Conservation (phyloP, 2,113 vertebrate genomes). For the Cyanoramphus novaezelandiae region DNA sequence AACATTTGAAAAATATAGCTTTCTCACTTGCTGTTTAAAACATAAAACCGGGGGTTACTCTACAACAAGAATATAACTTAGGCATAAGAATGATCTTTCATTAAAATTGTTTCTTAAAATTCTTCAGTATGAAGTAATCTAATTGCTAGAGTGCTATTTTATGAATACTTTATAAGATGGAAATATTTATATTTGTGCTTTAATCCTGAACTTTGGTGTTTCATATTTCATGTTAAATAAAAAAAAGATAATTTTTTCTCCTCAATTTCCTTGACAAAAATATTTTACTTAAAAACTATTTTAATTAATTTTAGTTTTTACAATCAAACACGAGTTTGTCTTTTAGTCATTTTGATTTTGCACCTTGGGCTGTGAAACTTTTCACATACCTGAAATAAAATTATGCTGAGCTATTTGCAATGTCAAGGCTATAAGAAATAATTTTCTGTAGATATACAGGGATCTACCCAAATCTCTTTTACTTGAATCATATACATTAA, state of each 20-base stretch:
- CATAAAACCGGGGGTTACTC: background rate
- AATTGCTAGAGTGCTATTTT: background rate
- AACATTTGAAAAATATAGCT: background rate
- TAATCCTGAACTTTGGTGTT: background rate
- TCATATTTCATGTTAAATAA: background rate
- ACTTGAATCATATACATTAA: background rate
- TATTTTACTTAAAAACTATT: background rate
- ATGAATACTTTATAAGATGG: background rate
- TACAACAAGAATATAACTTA: background rate
- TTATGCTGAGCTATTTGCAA: background rate
- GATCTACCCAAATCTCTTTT: background rate
- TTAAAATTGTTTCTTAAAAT: background rate
- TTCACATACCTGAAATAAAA: background rate
- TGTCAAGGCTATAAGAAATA: background rate
- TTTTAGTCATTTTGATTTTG: background rate
- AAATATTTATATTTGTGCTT: background rate
- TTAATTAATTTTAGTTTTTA: background rate
- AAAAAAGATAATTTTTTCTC: background rate
- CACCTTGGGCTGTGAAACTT: background rate
- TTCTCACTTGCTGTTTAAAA: background rate
- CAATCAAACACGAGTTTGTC: background rate
- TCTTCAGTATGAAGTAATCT: background rate
- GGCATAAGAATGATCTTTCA: background rate
- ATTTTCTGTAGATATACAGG: background rate
- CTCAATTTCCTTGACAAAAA: background rate